Evolutionary conservation across 2,888 invertebrate genomes (phyloP).

Genomic region (Oligia strigilis): DNA sequence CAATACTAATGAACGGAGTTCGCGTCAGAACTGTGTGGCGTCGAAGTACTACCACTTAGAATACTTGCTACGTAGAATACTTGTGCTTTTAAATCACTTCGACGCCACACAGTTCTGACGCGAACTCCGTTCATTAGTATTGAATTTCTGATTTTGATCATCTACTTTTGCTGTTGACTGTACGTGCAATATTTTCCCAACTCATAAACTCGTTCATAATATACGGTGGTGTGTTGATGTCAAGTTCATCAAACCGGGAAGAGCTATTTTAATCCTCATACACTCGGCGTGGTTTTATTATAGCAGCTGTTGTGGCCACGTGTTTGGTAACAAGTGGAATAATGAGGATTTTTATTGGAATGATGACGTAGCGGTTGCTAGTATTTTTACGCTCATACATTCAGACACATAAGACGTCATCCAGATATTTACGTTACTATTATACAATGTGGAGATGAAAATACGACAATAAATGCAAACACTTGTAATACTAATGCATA

Average conservation of each 20-base stretch:
- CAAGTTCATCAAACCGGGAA: slow-evolving; percentile 76
- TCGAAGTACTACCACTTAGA: too few relatives aligned
- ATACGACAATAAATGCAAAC: neutral
- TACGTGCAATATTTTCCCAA: slow-evolving; percentile 3
- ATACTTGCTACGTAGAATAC: too few relatives aligned
- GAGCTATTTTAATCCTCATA: slow-evolving; percentile 69
- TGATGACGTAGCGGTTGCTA: slow-evolving; percentile 2
- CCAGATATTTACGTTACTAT: neutral
- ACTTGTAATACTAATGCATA: neutral
- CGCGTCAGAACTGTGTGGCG: too few relatives aligned
- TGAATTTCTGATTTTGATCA: too few relatives aligned
- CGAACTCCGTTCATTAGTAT: too few relatives aligned
- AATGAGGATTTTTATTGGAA: neutral
- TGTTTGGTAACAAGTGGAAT: slow-evolving; percentile 31
- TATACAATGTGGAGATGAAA: neutral
- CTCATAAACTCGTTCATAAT: slow-evolving; percentile 48
- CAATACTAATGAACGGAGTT: too few relatives aligned
- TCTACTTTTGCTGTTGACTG: too few relatives aligned
- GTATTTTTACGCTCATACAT: neutral
- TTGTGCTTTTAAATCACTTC: too few relatives aligned
- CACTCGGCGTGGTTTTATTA: slow-evolving; percentile 65
- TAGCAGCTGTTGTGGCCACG: slow-evolving; percentile 53
- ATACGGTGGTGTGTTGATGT: slow-evolving; percentile 62
- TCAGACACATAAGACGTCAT: neutral
- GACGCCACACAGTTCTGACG: too few relatives aligned